Percentiles rank a stretch among this genome's conserved stretches.
phyloP scores from a whole-genome alignment of 2,113 vertebrate genomes.

The Chaenocephalus aceratus region DNA sequence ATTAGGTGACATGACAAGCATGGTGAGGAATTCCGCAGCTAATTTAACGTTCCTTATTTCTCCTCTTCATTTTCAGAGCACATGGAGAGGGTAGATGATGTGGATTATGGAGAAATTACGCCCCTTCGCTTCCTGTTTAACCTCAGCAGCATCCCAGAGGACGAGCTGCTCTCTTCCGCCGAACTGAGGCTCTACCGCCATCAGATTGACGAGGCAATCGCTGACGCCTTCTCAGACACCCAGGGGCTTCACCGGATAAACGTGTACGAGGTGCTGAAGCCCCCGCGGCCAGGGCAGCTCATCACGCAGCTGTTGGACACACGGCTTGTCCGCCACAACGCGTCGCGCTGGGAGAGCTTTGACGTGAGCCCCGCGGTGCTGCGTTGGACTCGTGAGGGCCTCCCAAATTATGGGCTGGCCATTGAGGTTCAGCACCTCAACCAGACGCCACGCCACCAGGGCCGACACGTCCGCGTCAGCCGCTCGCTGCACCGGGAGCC shows the following conservation, averaged over 20 bases:
- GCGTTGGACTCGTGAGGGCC: conserved; percentile 93
- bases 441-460: conserved; percentile 85
- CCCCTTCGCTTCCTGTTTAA: conserved; percentile 94
- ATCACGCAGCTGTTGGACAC: conserved; percentile 97
- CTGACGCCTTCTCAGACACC: conserved; percentile 73
- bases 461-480: conserved; percentile 94
- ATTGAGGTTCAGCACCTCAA: conserved; percentile 93
- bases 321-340: conserved; percentile 92
- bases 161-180: conserved; percentile 95
- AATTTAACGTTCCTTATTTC: conserved; percentile 3
- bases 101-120: conserved; percentile 70
- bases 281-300: conserved; percentile 85
- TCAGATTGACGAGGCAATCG: conserved; percentile 86
- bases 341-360: conserved; percentile 95
- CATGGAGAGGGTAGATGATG: conserved; percentile 89
- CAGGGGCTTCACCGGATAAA: conserved; percentile 94
- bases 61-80: conserved; percentile 85
- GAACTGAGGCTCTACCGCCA: conserved; percentile 95
- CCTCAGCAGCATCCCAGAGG: conserved; percentile 96
- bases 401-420: conserved; percentile 94
- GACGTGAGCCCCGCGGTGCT: conserved; percentile 97
- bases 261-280: conserved; percentile 96
- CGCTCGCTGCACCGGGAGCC: conserved; percentile 91
- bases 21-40: not conserved
- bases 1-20: not conserved